Percentiles rank a stretch among this genome's conserved stretches.
phyloP scores from a whole-genome alignment of 2,113 vertebrate genomes.

The Sterna hirundo region DNA sequence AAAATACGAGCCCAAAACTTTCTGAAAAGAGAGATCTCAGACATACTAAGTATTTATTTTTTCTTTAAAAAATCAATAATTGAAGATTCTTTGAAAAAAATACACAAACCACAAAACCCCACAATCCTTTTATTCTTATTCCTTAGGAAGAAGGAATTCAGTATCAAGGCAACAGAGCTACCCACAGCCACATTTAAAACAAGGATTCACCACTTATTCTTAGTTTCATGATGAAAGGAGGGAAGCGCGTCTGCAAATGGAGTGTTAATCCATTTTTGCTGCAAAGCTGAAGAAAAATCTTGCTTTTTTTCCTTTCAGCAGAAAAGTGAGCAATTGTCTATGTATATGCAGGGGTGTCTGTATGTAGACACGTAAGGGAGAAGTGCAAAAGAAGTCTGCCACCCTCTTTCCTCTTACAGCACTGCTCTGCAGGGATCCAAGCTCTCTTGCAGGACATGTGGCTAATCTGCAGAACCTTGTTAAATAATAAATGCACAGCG shows the following conservation, averaged over 20 bases:
- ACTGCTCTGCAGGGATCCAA: background rate
- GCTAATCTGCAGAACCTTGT: background rate
- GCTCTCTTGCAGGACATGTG: background rate
- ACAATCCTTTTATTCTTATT: background rate
- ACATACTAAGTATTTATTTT: background rate
- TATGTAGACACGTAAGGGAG: background rate
- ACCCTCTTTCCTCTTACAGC: background rate
- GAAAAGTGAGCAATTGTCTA: background rate
- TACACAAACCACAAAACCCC: background rate
- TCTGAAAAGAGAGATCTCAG: background rate
- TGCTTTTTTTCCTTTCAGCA: background rate
- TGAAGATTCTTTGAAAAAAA: background rate
- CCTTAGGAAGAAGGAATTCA: background rate
- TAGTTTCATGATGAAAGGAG: background rate
- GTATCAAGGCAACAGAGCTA: background rate
- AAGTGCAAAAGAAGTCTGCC: background rate
- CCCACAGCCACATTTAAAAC: background rate
- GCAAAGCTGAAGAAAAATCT: background rate
- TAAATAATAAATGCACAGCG: background rate
- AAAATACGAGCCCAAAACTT: background rate
- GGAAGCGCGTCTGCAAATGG: background rate
- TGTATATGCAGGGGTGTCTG: rapidly evolving
- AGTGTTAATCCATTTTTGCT: background rate
- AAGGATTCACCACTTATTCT: background rate
- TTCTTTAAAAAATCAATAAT: background rate